Evolutionary conservation across 2,797 vertebrate species (phyloP).

Genomic region (Cuniculus paca): DNA sequence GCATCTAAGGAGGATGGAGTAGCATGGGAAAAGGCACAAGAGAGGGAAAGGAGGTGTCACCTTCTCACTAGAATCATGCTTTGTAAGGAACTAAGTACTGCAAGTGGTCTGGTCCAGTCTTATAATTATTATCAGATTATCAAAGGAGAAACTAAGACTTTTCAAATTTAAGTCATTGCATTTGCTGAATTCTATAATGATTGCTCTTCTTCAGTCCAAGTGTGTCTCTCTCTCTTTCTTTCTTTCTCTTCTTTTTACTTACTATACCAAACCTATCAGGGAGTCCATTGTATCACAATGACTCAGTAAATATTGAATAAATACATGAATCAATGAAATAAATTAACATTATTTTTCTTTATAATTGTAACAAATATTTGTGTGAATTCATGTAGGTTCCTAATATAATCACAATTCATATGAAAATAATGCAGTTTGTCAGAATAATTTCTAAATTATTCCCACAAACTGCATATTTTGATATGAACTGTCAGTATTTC

Average conservation of each 20-base stretch:
- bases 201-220: slow-evolving; percentile 15
- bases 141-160: not conserved
- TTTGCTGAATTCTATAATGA: not conserved
- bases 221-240: not conserved
- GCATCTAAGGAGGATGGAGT: not conserved
- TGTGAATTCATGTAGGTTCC: not conserved
- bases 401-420: not conserved
- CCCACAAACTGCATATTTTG: too few species aligned
- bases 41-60: not conserved
- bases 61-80: not conserved
- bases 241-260: not conserved
- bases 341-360: not conserved
- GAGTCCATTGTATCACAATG: not conserved
- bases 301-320: not conserved
- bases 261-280: not conserved
- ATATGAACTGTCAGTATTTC: not conserved
- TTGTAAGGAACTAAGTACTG: not conserved
- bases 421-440: not conserved
- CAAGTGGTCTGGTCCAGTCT: not conserved
- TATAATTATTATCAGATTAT: not conserved
- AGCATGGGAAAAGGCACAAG: not conserved
- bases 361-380: not conserved
- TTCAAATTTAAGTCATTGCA: not conserved
- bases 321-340: not conserved
- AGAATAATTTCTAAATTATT: not conserved